phyloP scores from a whole-genome alignment of 2,113 vertebrate species.

The Lampris megalopsis region DNA sequence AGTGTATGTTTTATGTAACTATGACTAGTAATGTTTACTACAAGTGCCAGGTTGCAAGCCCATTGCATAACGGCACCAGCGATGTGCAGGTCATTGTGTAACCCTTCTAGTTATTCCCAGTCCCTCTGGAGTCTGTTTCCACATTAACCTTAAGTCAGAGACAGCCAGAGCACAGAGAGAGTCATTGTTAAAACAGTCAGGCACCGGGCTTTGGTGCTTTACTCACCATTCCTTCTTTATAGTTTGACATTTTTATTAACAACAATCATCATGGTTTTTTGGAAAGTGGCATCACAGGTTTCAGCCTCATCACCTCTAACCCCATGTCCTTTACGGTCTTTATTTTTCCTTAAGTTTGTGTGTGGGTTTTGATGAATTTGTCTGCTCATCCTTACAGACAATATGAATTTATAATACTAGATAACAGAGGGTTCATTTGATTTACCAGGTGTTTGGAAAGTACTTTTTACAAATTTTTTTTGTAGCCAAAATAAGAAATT shows the following conservation, averaged over 20 bases:
- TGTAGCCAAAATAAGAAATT: too few relatives aligned
- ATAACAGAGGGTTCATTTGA: constrained; percentile 14
- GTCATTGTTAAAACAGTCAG: constrained; percentile 55
- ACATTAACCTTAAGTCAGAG: constrained; percentile 26
- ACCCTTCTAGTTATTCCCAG: constrained; percentile 31
- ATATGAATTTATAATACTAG: constrained; percentile 5
- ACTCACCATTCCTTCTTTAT: background rate
- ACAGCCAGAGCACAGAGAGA: constrained; percentile 47
- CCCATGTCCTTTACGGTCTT: constrained; percentile 8
- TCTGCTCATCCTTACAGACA: background rate
- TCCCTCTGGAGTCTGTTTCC: constrained; percentile 40
- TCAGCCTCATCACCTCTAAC: background rate
- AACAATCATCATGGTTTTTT: constrained; percentile 28
- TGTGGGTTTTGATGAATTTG: background rate
- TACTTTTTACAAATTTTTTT: too few relatives aligned
- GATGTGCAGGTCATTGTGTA: constrained; percentile 51
- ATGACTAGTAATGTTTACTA: constrained; percentile 56
- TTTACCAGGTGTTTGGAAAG: background rate
- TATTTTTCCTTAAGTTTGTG: constrained; percentile 5
- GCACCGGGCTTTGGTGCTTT: constrained; percentile 20
- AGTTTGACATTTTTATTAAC: constrained; percentile 35
- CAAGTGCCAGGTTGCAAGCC: constrained; percentile 38
- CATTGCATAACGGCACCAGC: constrained; percentile 46
- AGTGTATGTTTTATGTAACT: constrained; percentile 56
- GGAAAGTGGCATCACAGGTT: constrained; percentile 4